These are phyloP conservation scores for Philypnodon macrostomus DNA, from an alignment of 2,797 vertebrate species.

Conservation along the genomic window DNA sequence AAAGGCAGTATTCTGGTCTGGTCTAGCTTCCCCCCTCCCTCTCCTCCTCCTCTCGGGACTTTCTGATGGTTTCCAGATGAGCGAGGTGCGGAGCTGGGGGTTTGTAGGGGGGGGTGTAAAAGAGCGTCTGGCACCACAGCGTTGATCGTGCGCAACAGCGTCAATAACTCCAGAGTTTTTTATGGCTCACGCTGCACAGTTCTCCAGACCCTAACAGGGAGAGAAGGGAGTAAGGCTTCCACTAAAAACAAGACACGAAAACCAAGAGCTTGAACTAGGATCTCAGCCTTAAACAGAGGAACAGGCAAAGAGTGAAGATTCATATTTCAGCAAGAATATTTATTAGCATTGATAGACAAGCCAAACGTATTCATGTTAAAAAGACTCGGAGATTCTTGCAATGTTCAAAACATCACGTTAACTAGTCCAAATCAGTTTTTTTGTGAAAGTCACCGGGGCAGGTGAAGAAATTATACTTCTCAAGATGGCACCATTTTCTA, in stretches of 20 bases:
- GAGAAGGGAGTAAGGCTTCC: slow-evolving; percentile 65
- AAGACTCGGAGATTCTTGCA: too few relatives aligned
- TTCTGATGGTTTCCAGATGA: slow-evolving; percentile 96
- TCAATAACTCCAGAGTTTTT: slow-evolving; percentile 87
- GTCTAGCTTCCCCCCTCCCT: slow-evolving; percentile 59
- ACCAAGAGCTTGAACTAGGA: slow-evolving; percentile 20
- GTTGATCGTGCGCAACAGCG: slow-evolving; percentile 85
- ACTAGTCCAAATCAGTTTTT: too few relatives aligned
- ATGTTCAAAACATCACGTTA: too few relatives aligned
- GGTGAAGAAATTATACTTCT: too few relatives aligned
- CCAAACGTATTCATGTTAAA: too few relatives aligned
- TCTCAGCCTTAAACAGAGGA: too few relatives aligned
- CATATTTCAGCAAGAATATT: too few relatives aligned
- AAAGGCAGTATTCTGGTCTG: slow-evolving; percentile 66
- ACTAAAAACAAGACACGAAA: slow-evolving; percentile 41
- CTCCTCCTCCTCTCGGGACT: slow-evolving; percentile 65
- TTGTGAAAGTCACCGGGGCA: too few relatives aligned
- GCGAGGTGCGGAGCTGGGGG: slow-evolving; percentile 73
- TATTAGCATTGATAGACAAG: too few relatives aligned
- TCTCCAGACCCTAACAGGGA: slow-evolving; percentile 78
- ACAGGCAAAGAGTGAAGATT: slow-evolving; percentile 11
- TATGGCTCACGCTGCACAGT: slow-evolving; percentile 70
- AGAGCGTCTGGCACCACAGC: slow-evolving; percentile 86
- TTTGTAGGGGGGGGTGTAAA: slow-evolving; percentile 53
- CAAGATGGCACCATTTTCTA: too few relatives aligned